phyloP scores from a whole-genome alignment of 2,888 invertebrate genomes.

The Rhagonycha fulva region DNA sequence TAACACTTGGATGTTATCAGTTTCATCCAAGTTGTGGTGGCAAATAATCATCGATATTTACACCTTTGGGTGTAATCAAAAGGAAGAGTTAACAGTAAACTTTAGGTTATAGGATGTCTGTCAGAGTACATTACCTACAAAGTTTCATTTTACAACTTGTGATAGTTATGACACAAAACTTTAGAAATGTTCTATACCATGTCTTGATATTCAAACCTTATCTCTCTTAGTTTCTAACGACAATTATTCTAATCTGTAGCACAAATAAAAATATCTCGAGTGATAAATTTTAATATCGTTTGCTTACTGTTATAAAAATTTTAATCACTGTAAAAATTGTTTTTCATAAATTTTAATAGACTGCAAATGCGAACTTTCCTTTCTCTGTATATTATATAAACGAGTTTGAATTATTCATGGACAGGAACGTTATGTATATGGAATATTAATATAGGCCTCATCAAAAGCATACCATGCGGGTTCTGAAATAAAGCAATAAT shows the following conservation, averaged over 20 bases:
- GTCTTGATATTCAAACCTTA: not conserved
- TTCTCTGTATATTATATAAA: slow-evolving; percentile 27
- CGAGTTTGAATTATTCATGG: slow-evolving; percentile 26
- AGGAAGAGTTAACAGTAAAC: not conserved
- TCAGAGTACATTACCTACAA: not conserved
- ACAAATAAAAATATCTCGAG: not conserved
- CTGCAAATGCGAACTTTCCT: slow-evolving; percentile 3
- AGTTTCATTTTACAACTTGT: not conserved
- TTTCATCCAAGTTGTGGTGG: no score
- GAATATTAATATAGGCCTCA: slow-evolving; percentile 22
- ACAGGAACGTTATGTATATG: slow-evolving; percentile 25
- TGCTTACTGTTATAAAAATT: not conserved
- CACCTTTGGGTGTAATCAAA: not conserved
- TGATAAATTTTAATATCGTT: not conserved
- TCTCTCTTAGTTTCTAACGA: not conserved
- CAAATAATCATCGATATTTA: not conserved
- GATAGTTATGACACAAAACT: not conserved
- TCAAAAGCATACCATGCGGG: not conserved
- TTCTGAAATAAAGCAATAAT: not conserved
- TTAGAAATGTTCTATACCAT: not conserved
- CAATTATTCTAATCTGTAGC: not conserved
- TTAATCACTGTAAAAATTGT: not conserved
- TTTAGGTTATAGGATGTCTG: not conserved
- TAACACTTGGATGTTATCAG: not conserved
- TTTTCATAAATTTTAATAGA: slow-evolving; percentile 18